A percentile compares a stretch with the other conserved stretches of the same genome.
Evolutionary conservation across 2,113 vertebrate genomes (phyloP).

Genomic region (Hypanus sabinus): DNA sequence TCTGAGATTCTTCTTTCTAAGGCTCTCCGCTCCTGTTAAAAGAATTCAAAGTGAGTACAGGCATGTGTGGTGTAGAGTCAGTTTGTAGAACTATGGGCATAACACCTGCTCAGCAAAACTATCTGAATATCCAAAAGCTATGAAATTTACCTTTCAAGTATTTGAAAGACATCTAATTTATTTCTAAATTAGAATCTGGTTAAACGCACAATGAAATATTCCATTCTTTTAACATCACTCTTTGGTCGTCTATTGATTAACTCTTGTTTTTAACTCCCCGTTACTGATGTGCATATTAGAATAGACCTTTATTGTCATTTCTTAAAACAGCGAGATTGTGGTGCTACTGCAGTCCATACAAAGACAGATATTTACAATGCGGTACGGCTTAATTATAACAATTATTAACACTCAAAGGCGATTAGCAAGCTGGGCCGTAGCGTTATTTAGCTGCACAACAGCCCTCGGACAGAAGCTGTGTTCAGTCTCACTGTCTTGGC

Average conservation of each 20-base stretch:
- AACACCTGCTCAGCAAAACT: background rate
- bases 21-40: conserved; percentile 58
- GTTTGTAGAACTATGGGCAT: background rate
- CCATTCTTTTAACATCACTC: background rate
- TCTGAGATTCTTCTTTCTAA: conserved; percentile 66
- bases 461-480: no score
- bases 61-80: background rate
- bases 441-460: no score
- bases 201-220: background rate
- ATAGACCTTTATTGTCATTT: no score
- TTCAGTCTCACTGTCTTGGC: no score
- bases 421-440: no score
- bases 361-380: no score
- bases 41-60: conserved; percentile 29
- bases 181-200: background rate
- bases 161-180: background rate
- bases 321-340: no score
- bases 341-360: no score
- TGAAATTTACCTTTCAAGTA: background rate
- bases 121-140: background rate
- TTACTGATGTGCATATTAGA: background rate
- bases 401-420: no score
- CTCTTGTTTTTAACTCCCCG: background rate
- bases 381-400: no score
- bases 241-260: background rate